phyloP scores from a whole-genome alignment of 1,140 invertebrate species.

The Drosophila simulans region DNA sequence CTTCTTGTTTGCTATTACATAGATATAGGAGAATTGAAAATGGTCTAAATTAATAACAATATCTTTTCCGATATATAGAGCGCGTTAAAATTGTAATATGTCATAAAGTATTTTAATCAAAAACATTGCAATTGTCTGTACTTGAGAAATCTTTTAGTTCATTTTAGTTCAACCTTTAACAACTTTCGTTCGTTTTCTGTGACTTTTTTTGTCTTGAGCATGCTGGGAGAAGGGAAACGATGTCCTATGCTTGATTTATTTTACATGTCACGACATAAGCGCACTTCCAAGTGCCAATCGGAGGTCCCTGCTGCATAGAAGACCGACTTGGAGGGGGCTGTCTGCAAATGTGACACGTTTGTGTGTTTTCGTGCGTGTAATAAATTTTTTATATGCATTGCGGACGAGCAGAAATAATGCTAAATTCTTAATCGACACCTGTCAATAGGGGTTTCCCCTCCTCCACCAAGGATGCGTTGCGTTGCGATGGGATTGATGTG shows the following conservation, averaged over 20 bases:
- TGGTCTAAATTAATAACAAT: too few relatives aligned
- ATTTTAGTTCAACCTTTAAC: conserved; percentile 25
- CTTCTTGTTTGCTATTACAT: too few relatives aligned
- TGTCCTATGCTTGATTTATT: conserved; percentile 72
- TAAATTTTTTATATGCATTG: conserved; percentile 80
- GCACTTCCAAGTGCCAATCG: conserved; percentile 70
- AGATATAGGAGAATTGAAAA: too few relatives aligned
- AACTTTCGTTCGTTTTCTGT: conserved; percentile 36
- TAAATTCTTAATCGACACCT: conserved; percentile 83
- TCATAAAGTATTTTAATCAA: too few relatives aligned
- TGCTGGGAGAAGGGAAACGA: not conserved
- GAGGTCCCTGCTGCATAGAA: conserved; percentile 18
- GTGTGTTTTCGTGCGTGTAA: conserved; percentile 82
- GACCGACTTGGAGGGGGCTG: not conserved
- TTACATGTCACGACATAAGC: conserved; percentile 80
- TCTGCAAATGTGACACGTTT: conserved; percentile 75
- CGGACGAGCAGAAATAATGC: conserved; percentile 74
- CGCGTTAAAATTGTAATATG: too few relatives aligned
- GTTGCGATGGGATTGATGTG: conserved; percentile 49
- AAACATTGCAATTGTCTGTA: too few relatives aligned
- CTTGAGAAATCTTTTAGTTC: not conserved
- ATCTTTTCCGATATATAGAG: too few relatives aligned
- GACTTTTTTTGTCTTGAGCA: conserved; percentile 28
- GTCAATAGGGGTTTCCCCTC: conserved; percentile 61
- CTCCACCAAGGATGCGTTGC: conserved; percentile 5